Percentiles rank a stretch among this genome's conserved stretches.
Evolutionary conservation across 2,888 invertebrate genomes (phyloP).

Genomic region (Dioctria rufipes): DNA sequence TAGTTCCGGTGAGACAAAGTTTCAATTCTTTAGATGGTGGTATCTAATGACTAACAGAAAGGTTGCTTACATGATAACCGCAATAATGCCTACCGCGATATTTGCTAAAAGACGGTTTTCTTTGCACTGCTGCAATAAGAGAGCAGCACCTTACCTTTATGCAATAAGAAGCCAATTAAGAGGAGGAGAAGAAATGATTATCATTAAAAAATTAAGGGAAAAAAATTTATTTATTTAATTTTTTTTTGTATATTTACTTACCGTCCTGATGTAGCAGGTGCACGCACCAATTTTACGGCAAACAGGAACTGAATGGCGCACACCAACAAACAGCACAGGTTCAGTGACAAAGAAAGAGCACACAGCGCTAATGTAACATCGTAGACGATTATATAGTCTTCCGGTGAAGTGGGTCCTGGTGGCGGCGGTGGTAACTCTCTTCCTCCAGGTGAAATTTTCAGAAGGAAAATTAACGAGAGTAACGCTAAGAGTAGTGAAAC

Average conservation of each 20-base stretch:
- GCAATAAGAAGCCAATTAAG: conserved; percentile 5
- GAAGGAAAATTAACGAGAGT: conserved; percentile 86
- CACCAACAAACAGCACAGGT: conserved; percentile 92
- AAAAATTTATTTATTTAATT: neutral
- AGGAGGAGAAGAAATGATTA: neutral
- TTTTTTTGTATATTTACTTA: conserved; percentile 64
- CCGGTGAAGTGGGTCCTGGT: conserved; percentile 74
- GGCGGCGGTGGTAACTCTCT: conserved; percentile 70
- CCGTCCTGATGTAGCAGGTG: conserved; percentile 83
- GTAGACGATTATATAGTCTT: conserved; percentile 90
- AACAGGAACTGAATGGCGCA: conserved; percentile 96
- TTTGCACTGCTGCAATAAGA: neutral
- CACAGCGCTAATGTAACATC: conserved; percentile 93
- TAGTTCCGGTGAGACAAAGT: conserved; percentile 25
- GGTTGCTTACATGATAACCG: conserved; percentile 8
- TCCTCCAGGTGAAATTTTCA: conserved; percentile 83
- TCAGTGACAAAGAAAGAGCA: conserved; percentile 88
- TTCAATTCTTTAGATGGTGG: conserved; percentile 3
- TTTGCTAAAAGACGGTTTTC: neutral
- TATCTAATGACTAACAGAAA: neutral
- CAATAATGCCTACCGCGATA: neutral
- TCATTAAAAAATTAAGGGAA: conserved; percentile 15
- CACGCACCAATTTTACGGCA: conserved; percentile 91
- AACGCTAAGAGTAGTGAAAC: conserved; percentile 88
- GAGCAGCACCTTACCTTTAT: neutral